A percentile compares a stretch with the other conserved stretches of the same genome.
phyloP scores from a whole-genome alignment of 2,888 invertebrate genomes.

The Ceraclea dissimilis region DNA sequence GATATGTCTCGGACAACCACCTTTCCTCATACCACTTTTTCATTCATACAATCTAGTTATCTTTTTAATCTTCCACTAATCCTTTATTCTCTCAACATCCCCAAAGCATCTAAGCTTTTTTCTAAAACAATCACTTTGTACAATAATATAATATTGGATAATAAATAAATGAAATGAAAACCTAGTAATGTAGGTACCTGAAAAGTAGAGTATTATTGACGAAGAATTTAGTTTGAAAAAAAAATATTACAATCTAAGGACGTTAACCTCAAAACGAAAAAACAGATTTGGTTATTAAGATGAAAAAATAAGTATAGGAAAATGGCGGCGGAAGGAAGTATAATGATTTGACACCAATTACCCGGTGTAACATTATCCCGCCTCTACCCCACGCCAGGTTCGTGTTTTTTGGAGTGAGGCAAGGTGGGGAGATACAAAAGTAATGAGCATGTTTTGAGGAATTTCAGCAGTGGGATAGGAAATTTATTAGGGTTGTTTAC shows the following conservation, averaged over 20 bases:
- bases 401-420: neutral
- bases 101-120: neutral
- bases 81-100: neutral
- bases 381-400: neutral
- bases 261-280: neutral
- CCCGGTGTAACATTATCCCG: neutral
- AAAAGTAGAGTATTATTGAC: no score
- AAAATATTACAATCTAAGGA: neutral
- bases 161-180: no score
- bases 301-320: no score
- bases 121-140: no score
- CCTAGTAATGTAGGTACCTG: no score
- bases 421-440: constrained; percentile 15
- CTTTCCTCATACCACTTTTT: no score
- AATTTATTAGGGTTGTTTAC: neutral
- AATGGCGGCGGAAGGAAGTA: no score
- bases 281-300: neutral
- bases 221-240: neutral
- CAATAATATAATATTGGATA: no score
- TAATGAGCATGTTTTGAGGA: constrained; percentile 21
- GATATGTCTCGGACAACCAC: no score
- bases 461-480: neutral
- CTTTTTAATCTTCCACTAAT: neutral
- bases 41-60: no score
- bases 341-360: no score